Conservation (phyloP, 2,113 vertebrate genomes). For the Camelus bactrianus region DNA sequence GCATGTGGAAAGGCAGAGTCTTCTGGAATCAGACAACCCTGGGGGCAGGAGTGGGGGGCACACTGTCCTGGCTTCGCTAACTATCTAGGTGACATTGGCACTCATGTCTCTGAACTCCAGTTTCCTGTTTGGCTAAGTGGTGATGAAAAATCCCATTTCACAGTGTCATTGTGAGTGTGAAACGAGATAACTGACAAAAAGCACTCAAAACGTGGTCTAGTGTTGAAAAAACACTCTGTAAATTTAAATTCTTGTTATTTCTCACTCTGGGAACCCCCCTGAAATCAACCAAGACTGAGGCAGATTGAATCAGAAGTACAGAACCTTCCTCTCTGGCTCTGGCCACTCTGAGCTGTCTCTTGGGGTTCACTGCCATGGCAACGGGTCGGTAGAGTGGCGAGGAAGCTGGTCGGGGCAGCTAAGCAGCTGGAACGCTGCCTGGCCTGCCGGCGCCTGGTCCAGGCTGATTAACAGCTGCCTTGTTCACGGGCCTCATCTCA, state of each 20-base stretch:
- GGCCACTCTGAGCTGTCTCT: not conserved
- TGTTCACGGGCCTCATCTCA: not conserved
- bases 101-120: too few relatives aligned
- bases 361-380: constrained; percentile 76
- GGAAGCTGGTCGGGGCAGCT: not conserved
- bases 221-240: not conserved
- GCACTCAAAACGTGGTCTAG: not conserved
- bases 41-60: too few relatives aligned
- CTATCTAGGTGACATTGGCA: too few relatives aligned
- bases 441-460: constrained; percentile 23
- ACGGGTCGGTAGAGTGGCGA: not conserved
- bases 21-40: not conserved
- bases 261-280: not conserved
- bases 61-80: not conserved
- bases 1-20: not conserved
- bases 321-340: constrained; percentile 6
- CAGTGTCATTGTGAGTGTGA: not conserved
- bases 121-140: not conserved
- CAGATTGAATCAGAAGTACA: not conserved
- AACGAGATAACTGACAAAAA: not conserved
- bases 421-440: not conserved
- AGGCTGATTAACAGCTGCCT: constrained; percentile 26
- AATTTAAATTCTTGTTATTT: constrained; percentile 6
- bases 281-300: constrained; percentile 20
- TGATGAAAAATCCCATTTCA: not conserved